phyloP scores from a whole-genome alignment of 2,797 vertebrate species.

The Trichosurus vulpecula region DNA sequence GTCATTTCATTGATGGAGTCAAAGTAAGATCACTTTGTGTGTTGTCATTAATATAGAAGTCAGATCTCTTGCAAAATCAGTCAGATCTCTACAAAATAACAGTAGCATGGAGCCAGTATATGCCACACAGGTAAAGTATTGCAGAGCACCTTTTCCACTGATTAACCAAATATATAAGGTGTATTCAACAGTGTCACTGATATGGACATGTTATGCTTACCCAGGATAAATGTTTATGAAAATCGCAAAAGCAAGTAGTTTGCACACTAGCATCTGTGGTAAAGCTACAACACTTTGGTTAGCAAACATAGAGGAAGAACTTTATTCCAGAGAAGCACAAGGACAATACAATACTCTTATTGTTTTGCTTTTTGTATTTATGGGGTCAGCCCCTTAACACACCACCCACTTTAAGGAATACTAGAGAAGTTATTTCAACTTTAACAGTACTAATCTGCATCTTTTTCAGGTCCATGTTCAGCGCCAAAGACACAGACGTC shows the following conservation, averaged over 20 bases:
- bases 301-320: background rate
- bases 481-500: conserved; percentile 78
- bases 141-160: background rate
- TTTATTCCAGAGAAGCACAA: conserved; percentile 1
- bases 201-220: background rate
- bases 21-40: conserved; percentile 84
- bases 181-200: background rate
- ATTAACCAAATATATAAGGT: background rate
- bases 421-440: conserved; percentile 39
- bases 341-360: conserved; percentile 3
- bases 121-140: background rate
- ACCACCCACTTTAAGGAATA: background rate
- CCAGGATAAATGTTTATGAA: background rate
- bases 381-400: conserved; percentile 4
- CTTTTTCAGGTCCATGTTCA: conserved; percentile 88
- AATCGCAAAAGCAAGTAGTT: too few relatives aligned
- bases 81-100: background rate
- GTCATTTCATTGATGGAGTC: conserved; percentile 90
- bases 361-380: background rate
- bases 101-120: background rate
- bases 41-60: background rate
- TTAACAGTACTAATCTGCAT: conserved; percentile 48
- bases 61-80: background rate
- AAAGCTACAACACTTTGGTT: background rate
- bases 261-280: background rate